Evolutionary conservation across 2,797 vertebrate genomes (phyloP).

Genomic region (Hozukius guyotensis): DNA sequence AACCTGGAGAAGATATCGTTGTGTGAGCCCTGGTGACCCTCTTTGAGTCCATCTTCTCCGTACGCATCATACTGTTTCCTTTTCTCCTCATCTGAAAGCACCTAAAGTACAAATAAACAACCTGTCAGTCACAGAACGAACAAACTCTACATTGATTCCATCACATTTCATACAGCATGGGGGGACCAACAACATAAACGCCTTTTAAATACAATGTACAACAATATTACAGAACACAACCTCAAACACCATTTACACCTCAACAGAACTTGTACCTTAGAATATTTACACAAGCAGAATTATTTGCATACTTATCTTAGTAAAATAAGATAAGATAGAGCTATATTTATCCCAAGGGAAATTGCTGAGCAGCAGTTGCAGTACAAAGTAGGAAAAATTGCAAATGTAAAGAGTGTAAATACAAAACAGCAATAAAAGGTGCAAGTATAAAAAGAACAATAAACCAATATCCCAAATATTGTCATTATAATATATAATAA

Average conservation of each 20-base stretch:
- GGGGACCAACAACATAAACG: background rate
- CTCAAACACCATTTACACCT: background rate
- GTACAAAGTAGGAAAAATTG: background rate
- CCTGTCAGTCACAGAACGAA: background rate
- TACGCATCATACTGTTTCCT: slow-evolving; percentile 96
- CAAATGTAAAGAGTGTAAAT: background rate
- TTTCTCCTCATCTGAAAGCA: slow-evolving; percentile 97
- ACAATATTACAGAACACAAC: background rate
- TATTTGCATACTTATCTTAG: background rate
- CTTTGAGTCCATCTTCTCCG: slow-evolving; percentile 96
- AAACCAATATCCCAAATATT: background rate
- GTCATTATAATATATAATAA: too few species aligned
- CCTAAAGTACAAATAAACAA: slow-evolving; percentile 73
- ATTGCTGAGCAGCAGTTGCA: background rate
- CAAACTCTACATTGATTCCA: background rate
- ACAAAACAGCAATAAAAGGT: background rate
- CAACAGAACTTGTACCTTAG: background rate
- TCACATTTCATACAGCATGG: background rate
- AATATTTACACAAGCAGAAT: background rate
- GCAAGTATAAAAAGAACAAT: background rate
- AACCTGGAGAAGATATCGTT: slow-evolving; percentile 99
- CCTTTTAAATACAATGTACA: background rate
- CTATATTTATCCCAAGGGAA: background rate
- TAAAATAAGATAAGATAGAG: too few species aligned
- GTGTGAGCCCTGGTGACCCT: slow-evolving; percentile 96